These are phyloP conservation scores for Crotalus adamanteus DNA, from an alignment of 2,797 vertebrate genomes.

Conservation along the genomic window DNA sequence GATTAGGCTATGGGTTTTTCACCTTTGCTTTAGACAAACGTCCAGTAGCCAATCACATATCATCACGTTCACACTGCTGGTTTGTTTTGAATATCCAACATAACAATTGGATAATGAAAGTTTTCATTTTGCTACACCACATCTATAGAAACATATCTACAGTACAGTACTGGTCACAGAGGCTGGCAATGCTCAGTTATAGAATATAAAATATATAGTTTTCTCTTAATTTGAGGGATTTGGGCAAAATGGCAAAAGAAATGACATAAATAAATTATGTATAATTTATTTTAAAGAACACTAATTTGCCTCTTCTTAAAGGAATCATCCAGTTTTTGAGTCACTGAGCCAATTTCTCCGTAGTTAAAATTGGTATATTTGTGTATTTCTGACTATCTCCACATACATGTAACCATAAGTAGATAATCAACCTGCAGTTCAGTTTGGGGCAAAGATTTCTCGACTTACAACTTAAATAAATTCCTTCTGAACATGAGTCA, in stretches of 20 bases:
- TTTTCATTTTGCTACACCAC: neutral
- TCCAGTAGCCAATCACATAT: neutral
- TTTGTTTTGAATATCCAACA: neutral
- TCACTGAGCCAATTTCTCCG: neutral
- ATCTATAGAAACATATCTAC: neutral
- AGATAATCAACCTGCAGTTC: neutral
- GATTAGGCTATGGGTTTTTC: neutral
- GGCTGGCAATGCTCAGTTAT: neutral
- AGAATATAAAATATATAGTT: neutral
- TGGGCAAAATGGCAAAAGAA: neutral
- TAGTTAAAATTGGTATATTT: neutral
- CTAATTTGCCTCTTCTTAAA: neutral
- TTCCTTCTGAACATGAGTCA: slow-evolving; percentile 8
- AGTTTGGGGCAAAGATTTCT: neutral
- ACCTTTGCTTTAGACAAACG: neutral
- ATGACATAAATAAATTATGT: neutral
- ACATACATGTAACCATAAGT: neutral
- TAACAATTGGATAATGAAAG: neutral
- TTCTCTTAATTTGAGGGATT: neutral
- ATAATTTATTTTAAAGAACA: neutral
- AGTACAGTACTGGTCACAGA: neutral
- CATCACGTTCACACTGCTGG: neutral
- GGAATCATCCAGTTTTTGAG: neutral
- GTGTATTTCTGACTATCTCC: neutral
- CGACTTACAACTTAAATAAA: neutral